A percentile compares a stretch with the other conserved stretches of the same genome.
Conservation (phyloP, 2,888 invertebrate species). For the Xylota segnis region DNA sequence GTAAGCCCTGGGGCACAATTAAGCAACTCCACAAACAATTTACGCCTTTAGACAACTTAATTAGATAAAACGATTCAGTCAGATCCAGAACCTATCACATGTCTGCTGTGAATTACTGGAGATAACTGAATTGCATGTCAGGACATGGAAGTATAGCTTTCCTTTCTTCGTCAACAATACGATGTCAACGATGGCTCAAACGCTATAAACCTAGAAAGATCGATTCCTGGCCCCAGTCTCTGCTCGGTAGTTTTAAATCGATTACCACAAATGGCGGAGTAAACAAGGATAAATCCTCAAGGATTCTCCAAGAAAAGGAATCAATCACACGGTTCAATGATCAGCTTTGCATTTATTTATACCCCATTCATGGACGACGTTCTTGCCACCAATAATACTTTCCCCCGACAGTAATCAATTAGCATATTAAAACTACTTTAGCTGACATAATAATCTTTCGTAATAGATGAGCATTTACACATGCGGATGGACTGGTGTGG, state of each 20-base stretch:
- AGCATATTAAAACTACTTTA: constrained; percentile 8
- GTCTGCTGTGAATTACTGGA: background rate
- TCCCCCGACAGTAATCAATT: background rate
- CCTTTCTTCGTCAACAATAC: background rate
- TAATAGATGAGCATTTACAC: constrained; percentile 8
- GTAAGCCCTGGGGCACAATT: background rate
- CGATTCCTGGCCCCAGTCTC: background rate
- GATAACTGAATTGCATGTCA: background rate
- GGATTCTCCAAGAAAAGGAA: background rate
- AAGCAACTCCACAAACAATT: constrained; percentile 3
- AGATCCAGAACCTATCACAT: background rate
- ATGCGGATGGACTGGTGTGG: too few relatives aligned
- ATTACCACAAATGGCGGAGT: constrained; percentile 2
- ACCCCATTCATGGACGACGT: background rate
- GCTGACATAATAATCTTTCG: constrained; percentile 9
- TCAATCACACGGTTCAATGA: background rate
- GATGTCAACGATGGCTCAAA: background rate
- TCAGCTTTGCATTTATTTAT: background rate
- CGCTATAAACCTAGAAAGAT: background rate
- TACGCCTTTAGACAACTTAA: constrained; percentile 12
- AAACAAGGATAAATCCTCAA: background rate
- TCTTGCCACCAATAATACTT: background rate
- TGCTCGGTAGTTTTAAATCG: background rate
- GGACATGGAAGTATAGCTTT: background rate
- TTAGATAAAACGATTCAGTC: constrained; percentile 15